phyloP scores from a whole-genome alignment of 2,888 invertebrate species.

The Drosophila mercatorum region DNA sequence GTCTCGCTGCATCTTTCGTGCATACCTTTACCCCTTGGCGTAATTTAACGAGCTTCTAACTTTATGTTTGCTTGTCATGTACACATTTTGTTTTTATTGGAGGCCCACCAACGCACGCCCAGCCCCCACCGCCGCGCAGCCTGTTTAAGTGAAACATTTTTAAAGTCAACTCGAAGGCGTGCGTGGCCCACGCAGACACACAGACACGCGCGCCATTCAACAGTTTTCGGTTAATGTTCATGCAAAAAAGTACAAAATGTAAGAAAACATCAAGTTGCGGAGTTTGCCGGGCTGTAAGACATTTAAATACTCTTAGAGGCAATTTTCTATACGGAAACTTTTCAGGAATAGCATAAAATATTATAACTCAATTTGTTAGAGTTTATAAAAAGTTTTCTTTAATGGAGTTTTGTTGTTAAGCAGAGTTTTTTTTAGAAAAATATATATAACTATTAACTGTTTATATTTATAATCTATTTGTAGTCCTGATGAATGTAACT shows the following conservation, averaged over 20 bases:
- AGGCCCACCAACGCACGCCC: constrained; percentile 18
- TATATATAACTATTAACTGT: too few species aligned
- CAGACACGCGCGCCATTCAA: constrained; percentile 42
- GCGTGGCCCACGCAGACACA: constrained; percentile 5
- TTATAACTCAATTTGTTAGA: not conserved
- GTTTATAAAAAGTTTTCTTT: too few species aligned
- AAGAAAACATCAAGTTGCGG: constrained; percentile 4
- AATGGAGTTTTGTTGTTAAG: too few species aligned
- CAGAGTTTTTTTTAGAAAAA: too few species aligned
- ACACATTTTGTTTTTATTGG: constrained; percentile 77
- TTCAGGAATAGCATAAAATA: too few species aligned
- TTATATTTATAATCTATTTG: too few species aligned
- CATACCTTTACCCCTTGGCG: constrained; percentile 65
- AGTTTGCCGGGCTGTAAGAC: not conserved
- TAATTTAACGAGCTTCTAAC: constrained; percentile 78
- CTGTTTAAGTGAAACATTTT: constrained; percentile 79
- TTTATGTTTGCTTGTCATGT: constrained; percentile 81
- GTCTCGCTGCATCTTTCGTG: constrained; percentile 19
- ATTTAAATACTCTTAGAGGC: not conserved
- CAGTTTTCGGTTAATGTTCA: constrained; percentile 66
- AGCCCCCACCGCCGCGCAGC: not conserved
- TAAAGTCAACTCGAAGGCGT: constrained; percentile 51
- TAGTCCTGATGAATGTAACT: too few species aligned
- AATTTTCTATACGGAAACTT: not conserved
- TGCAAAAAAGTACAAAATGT: constrained; percentile 33